These are phyloP conservation scores for Coecobrya sp. DNA, from an alignment of 2,888 invertebrate species.

Conservation along the genomic window DNA sequence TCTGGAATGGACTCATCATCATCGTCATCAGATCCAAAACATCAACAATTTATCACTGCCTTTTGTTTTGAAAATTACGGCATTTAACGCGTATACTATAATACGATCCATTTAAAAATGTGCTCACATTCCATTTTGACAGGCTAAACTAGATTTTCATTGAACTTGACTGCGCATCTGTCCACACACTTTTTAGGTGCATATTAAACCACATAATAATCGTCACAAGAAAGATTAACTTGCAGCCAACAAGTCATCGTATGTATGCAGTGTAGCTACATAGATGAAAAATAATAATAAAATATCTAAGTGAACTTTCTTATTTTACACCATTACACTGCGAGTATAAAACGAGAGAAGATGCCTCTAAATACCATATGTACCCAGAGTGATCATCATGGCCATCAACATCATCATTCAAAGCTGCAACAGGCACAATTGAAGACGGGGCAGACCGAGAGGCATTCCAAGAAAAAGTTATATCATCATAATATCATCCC, in stretches of 20 bases:
- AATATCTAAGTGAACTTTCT: not conserved
- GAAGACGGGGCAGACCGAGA: slow-evolving; percentile 70
- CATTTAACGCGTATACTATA: slow-evolving; percentile 27
- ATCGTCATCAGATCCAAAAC: slow-evolving; percentile 15
- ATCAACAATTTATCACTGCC: slow-evolving; percentile 49
- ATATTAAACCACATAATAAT: slow-evolving; percentile 10
- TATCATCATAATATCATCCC: slow-evolving; percentile 58
- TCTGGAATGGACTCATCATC: slow-evolving; percentile 18
- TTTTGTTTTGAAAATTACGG: slow-evolving; percentile 57
- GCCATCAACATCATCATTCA: slow-evolving; percentile 37
- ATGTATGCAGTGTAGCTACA: too few relatives aligned
- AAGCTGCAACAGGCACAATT: slow-evolving; percentile 47
- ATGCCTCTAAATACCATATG: slow-evolving; percentile 50
- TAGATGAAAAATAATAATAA: not conserved
- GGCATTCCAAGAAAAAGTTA: slow-evolving; percentile 80
- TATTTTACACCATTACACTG: not conserved
- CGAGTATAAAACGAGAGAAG: not conserved
- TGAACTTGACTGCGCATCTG: slow-evolving; percentile 77
- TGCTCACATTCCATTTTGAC: slow-evolving; percentile 77
- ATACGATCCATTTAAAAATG: slow-evolving; percentile 64
- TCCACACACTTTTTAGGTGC: slow-evolving; percentile 40
- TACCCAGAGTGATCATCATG: slow-evolving; percentile 50
- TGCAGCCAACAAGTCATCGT: too few relatives aligned
- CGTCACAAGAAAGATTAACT: slow-evolving; percentile 31
- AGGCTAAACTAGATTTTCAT: slow-evolving; percentile 79